Evolutionary conservation across 1,140 invertebrate species (phyloP).

Genomic region (Drosophila bocki): DNA sequence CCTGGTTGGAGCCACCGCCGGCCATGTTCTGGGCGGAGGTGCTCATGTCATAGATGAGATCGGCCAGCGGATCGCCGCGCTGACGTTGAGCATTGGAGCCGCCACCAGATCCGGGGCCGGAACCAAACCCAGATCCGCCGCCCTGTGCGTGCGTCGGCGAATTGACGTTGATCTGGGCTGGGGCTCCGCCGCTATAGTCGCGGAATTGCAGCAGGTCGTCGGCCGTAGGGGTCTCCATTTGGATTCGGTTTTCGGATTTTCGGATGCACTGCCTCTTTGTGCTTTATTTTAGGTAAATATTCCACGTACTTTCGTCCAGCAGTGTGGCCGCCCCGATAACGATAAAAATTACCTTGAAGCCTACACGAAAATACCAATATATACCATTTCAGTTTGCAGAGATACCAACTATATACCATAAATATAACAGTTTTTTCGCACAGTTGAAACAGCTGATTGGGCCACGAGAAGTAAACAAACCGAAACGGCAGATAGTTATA

Average conservation of each 20-base stretch:
- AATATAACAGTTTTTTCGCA: neutral
- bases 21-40: slow-evolving; percentile 64
- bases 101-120: slow-evolving; percentile 4
- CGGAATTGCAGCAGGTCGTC: slow-evolving; percentile 88
- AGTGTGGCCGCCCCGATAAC: neutral
- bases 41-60: slow-evolving; percentile 79
- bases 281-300: slow-evolving; percentile 42
- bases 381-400: neutral
- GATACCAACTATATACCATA: neutral
- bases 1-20: slow-evolving; percentile 23
- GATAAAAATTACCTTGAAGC: neutral
- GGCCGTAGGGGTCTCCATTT: slow-evolving; percentile 74
- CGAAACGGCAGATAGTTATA: no score
- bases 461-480: neutral
- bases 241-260: neutral
- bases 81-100: slow-evolving; percentile 55
- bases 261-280: neutral
- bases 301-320: slow-evolving; percentile 44
- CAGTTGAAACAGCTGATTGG: neutral
- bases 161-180: slow-evolving; percentile 86
- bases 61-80: slow-evolving; percentile 73
- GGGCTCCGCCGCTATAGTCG: slow-evolving; percentile 86
- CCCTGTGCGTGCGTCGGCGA: slow-evolving; percentile 68
- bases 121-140: slow-evolving; percentile 63
- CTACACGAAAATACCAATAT: neutral